Evolutionary conservation across 2,797 vertebrate species (phyloP), one percentile per base, ranked within the genome.

Genomic region (Lutjanus argentimaculatus): DNA sequence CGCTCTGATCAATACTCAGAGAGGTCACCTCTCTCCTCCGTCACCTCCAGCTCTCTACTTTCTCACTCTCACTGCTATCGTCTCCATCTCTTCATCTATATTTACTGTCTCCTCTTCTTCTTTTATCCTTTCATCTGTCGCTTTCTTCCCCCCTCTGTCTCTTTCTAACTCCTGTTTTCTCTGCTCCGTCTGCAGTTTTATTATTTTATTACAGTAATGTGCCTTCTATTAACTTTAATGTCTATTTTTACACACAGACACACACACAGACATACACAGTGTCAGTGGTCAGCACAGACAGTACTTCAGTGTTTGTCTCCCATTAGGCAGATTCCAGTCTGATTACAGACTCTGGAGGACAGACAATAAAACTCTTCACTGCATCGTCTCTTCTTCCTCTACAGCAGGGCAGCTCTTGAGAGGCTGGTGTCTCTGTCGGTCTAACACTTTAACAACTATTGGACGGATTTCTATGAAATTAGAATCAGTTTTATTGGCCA

Each of bases 1-100:
- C 0, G 4, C 53, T 66, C 19, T 72, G 65, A 90, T 88, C 89
- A n/a, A 90, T 90, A 73, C 45, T 67, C 42, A 65, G n/a, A 67
- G 79, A 80, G 82, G 78, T 82, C 79, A 83, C 82, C 88, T 84
- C 68, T 53, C 77, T 89, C 77, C 63, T 80, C 55, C 36, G 56
- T 80, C 70, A 75, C 75, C 79, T 66, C 10, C 45, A 22, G 36
- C 45, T 72, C 67, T 75, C 11, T 43, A 9, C 15, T 51, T 49
- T 74, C 71, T 64, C 67, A 10, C 58, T 49, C 21, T 43, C 0
- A 1, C 56, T 43, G 42, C 2, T 58, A 49, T 67, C 42, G 6
- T 70, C 75, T 67, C 51, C 21, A 55, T 80, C 56, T 43, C 43
- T 59, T 64, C 75, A 10, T 70, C 72, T 55, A 1, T 8, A 55